These are phyloP conservation scores for Triplophysa yarkandensis DNA, from an alignment of 2,797 vertebrate genomes.

Conservation along the genomic window DNA sequence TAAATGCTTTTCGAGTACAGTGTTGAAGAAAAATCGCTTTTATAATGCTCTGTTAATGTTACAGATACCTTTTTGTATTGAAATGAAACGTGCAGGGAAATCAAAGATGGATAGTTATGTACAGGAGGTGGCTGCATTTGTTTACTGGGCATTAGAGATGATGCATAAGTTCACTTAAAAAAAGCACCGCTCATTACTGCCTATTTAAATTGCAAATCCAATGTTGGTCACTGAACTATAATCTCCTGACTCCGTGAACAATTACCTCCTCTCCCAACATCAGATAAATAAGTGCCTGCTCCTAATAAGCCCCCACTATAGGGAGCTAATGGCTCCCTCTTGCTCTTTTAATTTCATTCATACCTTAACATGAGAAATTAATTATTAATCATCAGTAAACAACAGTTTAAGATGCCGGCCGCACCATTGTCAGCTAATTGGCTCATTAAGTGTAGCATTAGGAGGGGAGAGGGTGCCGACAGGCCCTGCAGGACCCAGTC, in stretches of 20 bases:
- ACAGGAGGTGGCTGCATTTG: constrained; percentile 52
- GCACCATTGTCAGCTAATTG: constrained; percentile 82
- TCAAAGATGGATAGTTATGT: constrained; percentile 45
- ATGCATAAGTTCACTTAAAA: constrained; percentile 47
- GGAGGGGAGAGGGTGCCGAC: constrained; percentile 76
- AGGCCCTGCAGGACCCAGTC: constrained; percentile 76
- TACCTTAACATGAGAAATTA: constrained; percentile 85
- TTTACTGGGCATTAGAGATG: constrained; percentile 64
- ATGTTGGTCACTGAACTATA: constrained; percentile 47
- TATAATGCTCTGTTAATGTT: constrained; percentile 55
- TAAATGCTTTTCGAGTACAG: not conserved
- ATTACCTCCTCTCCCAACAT: constrained; percentile 58
- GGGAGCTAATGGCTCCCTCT: constrained; percentile 80
- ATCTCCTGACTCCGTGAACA: constrained; percentile 57
- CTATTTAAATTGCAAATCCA: constrained; percentile 58
- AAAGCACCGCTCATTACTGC: constrained; percentile 47
- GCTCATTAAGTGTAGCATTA: constrained; percentile 84
- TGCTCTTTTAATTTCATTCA: constrained; percentile 85
- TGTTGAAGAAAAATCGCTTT: too few relatives aligned
- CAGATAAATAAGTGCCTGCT: constrained; percentile 80
- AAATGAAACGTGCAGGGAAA: constrained; percentile 55
- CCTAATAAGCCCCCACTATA: constrained; percentile 81
- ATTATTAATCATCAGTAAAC: constrained; percentile 85
- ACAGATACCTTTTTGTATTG: constrained; percentile 55
- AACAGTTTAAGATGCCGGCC: constrained; percentile 82